phyloP scores from a whole-genome alignment of 2,113 vertebrate genomes.

The Oxyura jamaicensis region DNA sequence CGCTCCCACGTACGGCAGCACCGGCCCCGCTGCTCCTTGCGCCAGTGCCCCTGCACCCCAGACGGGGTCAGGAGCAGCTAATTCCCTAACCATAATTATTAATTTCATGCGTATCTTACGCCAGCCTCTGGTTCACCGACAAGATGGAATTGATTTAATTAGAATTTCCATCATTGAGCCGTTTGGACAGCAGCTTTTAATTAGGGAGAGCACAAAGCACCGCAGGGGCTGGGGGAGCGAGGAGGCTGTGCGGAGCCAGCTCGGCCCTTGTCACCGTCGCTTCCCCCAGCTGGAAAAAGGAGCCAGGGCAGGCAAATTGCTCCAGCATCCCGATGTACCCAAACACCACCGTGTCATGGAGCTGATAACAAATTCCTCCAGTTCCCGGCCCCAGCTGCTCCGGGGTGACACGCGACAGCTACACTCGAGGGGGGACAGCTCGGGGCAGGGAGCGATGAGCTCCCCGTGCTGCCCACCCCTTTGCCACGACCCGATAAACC shows the following conservation, averaged over 20 bases:
- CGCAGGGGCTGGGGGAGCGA: background rate
- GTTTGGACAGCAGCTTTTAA: conserved; percentile 76
- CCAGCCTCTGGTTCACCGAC: conserved; percentile 68
- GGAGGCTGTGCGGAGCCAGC: background rate
- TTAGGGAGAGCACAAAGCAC: conserved; percentile 59
- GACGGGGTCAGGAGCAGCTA: conserved; percentile 38
- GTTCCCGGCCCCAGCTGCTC: background rate
- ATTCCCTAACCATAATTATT: conserved; percentile 73
- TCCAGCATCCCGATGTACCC: rapidly evolving
- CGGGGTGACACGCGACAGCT: rapidly evolving
- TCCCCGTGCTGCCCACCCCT: background rate
- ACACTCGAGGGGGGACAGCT: rapidly evolving
- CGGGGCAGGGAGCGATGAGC: background rate
- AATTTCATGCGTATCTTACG: conserved; percentile 77
- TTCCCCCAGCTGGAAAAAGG: background rate
- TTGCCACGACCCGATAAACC: rapidly evolving
- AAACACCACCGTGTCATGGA: rapidly evolving
- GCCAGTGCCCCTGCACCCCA: background rate
- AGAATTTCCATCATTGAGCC: conserved; percentile 75
- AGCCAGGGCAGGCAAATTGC: background rate
- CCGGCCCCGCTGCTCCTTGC: background rate
- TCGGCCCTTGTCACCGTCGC: rapidly evolving
- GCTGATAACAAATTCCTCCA: rapidly evolving
- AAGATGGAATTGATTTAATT: conserved; percentile 83
- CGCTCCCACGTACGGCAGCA: background rate